Evolutionary conservation across 2,888 invertebrate genomes (phyloP).

Genomic region (Drosophila parthenogenetica): DNA sequence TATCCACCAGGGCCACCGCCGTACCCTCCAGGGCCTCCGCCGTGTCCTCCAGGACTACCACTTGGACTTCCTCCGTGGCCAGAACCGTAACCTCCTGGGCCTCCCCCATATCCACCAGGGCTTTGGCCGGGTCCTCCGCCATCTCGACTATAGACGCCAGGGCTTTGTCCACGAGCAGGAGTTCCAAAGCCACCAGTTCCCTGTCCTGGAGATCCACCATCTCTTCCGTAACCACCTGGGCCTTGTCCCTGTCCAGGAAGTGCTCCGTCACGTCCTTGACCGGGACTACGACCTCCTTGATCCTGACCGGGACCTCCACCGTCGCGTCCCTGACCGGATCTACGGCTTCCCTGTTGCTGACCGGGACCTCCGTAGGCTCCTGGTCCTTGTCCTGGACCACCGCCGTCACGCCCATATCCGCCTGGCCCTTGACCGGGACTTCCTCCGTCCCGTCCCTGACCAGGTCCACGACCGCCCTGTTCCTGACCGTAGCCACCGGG

Average conservation of each 20-base stretch:
- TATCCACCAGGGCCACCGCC: neutral
- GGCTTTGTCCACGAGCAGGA: neutral
- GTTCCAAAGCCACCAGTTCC: neutral
- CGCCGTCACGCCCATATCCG: neutral
- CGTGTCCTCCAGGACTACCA: neutral
- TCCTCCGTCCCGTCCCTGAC: neutral
- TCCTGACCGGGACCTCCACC: neutral
- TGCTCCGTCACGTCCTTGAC: neutral
- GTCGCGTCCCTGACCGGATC: neutral
- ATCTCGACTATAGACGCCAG: neutral
- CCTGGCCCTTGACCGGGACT: neutral
- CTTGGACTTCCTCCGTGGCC: neutral
- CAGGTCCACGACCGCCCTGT: neutral
- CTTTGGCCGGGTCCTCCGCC: slow-evolving; percentile 3
- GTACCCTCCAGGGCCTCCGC: slow-evolving; percentile 2
- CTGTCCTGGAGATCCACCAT: slow-evolving; percentile 1
- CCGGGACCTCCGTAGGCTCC: neutral
- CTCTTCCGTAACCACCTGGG: neutral
- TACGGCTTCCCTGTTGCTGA: too few relatives aligned
- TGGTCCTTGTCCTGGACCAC: neutral
- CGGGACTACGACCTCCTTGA: neutral
- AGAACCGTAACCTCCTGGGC: slow-evolving; percentile 4
- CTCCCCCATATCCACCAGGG: neutral
- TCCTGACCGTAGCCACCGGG: neutral
- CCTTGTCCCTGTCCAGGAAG: slow-evolving; percentile 4